Evolutionary conservation across 2,797 vertebrate genomes (phyloP), one percentile per base, ranked within the genome.

Genomic region (Periparus ater): DNA sequence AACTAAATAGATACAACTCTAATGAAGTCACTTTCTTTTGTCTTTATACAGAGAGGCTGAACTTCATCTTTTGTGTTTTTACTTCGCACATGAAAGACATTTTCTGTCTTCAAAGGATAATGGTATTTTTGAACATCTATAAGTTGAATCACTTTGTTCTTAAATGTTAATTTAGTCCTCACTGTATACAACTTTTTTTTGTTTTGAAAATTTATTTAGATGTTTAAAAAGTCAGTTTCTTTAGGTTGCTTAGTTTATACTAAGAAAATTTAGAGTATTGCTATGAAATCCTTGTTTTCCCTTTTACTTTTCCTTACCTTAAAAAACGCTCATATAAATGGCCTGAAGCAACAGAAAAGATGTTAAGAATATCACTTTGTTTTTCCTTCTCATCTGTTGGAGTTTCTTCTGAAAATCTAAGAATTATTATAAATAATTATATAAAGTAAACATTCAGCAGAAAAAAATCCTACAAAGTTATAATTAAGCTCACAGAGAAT

Each of bases 301-400:
- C 7, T 85, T 92, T 90, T 50, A 47, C 17, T 3, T 81, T 79
- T 78, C 60, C 97, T 85, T 97, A 99, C 99, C 99, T 99, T 93
- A 99, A 97, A 96, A 99, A 99, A 17, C 99, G 99, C 95, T 99
- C 99, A 63, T 99, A 99, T 62, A 99, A 98, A 98, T 99, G 99
- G 68, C 99, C 99, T 16, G 99, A 99, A 87, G 99, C 99, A 95
- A 99, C 98, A 12, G 99, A 99, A 97, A 99, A 99, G 92, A 99
- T 98, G 92, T 99, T 99, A 27, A 99, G 97, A 88, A 98, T 89
- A 42, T 99, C 98, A 53, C 97, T 98, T 96, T 98, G 98, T 91
- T 98, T 98, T 85, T 98, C 97, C 62, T 98, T 96, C 6, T 98
- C 96, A 25, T 98, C 97, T 76, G 96, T 85, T 95, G 97, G 97